Conservation (phyloP, 2,113 vertebrate genomes). For the Andinoacara biseriatus region DNA sequence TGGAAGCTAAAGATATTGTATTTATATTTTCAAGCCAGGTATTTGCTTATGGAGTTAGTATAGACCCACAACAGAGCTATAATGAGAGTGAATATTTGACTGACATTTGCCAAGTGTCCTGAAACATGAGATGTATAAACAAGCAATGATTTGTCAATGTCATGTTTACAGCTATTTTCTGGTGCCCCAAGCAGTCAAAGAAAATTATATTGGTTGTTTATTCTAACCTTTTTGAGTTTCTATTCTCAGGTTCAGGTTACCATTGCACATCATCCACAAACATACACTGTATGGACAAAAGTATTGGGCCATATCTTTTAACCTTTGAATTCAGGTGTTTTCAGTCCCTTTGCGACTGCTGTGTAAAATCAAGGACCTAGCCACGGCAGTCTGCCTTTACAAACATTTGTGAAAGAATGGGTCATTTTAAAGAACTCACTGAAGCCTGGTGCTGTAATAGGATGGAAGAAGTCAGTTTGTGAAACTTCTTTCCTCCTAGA, state of each 20-base stretch:
- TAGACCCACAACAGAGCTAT: neutral
- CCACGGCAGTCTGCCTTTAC: neutral
- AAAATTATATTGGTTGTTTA: neutral
- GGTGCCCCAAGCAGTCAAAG: neutral
- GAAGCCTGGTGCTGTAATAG: neutral
- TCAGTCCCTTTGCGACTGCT: neutral
- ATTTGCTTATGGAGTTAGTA: neutral
- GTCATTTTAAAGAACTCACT: neutral
- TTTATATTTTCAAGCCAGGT: neutral
- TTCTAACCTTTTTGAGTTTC: neutral
- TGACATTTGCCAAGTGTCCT: neutral
- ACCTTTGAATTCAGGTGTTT: neutral
- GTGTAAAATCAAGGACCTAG: neutral
- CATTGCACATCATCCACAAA: neutral
- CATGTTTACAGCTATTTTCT: neutral
- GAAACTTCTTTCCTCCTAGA: too few relatives aligned
- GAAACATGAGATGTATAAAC: neutral
- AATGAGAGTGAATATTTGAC: neutral
- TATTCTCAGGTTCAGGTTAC: neutral
- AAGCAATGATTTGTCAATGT: neutral
- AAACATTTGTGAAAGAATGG: neutral
- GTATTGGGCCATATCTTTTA: neutral
- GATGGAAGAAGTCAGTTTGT: neutral
- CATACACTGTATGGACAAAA: neutral
- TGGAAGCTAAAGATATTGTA: neutral